Evolutionary conservation across 2,888 invertebrate genomes (phyloP).

Genomic region (Baccha elongata): DNA sequence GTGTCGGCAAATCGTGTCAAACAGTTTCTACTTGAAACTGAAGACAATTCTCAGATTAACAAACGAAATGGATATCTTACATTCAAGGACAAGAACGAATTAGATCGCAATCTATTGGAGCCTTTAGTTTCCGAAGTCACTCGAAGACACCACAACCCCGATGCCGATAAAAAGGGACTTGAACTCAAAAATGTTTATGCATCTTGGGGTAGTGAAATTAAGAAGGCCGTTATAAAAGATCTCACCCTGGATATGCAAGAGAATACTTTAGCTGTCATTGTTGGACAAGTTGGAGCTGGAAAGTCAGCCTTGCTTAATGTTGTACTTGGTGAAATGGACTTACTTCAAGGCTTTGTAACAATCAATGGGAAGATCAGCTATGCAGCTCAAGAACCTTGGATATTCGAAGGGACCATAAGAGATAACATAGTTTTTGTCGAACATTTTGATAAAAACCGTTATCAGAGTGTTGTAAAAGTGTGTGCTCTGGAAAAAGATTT

Average conservation of each 20-base stretch:
- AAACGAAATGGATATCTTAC: constrained; percentile 73
- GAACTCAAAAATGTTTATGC: constrained; percentile 83
- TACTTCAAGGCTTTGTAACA: constrained; percentile 84
- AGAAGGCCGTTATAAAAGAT: constrained; percentile 77
- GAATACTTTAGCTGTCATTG: constrained; percentile 82
- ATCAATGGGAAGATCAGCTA: constrained; percentile 88
- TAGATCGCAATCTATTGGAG: constrained; percentile 74
- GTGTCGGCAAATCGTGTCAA: constrained; percentile 89
- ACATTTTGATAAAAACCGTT: constrained; percentile 85
- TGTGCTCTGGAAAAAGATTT: constrained; percentile 87
- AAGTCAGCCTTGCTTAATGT: constrained; percentile 89
- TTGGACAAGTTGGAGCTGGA: constrained; percentile 90
- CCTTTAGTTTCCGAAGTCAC: constrained; percentile 73
- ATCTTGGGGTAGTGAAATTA: constrained; percentile 82
- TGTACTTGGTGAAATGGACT: constrained; percentile 88
- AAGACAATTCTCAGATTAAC: constrained; percentile 75
- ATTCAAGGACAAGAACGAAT: constrained; percentile 75
- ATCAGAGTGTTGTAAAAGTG: constrained; percentile 83
- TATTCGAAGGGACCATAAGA: constrained; percentile 90
- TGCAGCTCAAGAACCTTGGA: constrained; percentile 93
- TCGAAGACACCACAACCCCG: constrained; percentile 75
- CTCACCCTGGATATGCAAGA: constrained; percentile 83
- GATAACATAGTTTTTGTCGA: constrained; percentile 97
- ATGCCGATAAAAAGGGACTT: constrained; percentile 78
- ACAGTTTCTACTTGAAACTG: constrained; percentile 84